Conservation (phyloP, 1,140 invertebrate genomes). For the Hormaphis cornu region DNA sequence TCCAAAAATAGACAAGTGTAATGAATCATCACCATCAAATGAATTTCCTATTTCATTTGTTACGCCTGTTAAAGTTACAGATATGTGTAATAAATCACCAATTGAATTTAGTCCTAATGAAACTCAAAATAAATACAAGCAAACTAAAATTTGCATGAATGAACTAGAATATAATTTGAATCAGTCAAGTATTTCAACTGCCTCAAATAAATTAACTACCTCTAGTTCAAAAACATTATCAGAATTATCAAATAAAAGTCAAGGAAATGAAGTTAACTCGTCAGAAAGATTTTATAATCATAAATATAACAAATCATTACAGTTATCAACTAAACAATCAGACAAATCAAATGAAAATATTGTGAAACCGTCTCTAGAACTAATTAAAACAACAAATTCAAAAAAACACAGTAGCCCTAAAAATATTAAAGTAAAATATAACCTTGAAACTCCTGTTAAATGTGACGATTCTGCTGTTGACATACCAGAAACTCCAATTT, state of each 20-base stretch:
- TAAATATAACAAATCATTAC: background rate
- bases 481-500: conserved; percentile 20
- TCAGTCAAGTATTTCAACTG: background rate
- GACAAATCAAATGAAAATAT: background rate
- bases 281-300: conserved; percentile 6
- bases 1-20: background rate
- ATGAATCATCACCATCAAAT: background rate
- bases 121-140: background rate
- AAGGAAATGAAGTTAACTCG: background rate
- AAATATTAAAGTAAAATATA: background rate
- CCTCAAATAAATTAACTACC: background rate
- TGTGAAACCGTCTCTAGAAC: background rate
- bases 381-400: background rate
- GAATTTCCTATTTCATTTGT: background rate
- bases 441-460: conserved; percentile 2
- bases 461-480: conserved; percentile 23
- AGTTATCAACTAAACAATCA: background rate
- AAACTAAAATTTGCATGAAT: background rate
- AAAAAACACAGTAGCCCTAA: background rate
- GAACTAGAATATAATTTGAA: background rate
- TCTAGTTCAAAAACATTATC: background rate
- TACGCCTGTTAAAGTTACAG: background rate
- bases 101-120: background rate
- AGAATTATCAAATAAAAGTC: background rate
- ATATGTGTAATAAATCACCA: background rate